A percentile compares a stretch with the other conserved stretches of the same genome.
Conservation (phyloP, 1,140 invertebrate species). For the Penaeus chinensis region DNA sequence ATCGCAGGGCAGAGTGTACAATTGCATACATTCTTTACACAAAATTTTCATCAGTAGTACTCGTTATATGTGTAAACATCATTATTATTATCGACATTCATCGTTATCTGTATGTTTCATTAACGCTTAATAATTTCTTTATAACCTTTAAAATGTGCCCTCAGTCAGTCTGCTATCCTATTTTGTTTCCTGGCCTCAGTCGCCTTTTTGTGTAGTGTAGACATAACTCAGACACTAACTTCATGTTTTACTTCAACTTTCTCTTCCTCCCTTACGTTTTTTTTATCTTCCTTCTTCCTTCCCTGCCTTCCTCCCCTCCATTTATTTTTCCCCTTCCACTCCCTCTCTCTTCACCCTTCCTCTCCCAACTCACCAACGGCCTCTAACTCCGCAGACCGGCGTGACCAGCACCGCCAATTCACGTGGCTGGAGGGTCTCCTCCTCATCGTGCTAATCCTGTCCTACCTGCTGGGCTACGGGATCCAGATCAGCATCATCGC, state of each 20-base stretch:
- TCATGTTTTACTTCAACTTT: not conserved
- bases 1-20: too few species aligned
- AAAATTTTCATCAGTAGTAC: too few species aligned
- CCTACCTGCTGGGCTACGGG: conserved; percentile 38
- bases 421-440: conserved; percentile 31
- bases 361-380: too few species aligned
- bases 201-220: not conserved
- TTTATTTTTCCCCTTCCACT: too few species aligned
- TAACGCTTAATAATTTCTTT: too few species aligned
- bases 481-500: conserved; percentile 43
- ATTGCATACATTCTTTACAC: too few species aligned
- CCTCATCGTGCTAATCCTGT: conserved; percentile 9
- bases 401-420: conserved; percentile 23
- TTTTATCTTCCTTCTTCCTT: not conserved
- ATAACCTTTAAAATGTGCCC: not conserved
- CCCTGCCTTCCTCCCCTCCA: too few species aligned
- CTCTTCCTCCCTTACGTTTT: not conserved
- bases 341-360: not conserved
- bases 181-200: not conserved
- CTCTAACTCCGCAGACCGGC: not conserved
- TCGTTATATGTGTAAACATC: too few species aligned
- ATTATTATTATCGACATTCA: too few species aligned
- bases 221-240: not conserved
- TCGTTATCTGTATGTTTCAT: too few species aligned
- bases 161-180: not conserved